Evolutionary conservation across 2,797 vertebrate genomes (phyloP).

Genomic region (Anomalospiza imberbis): DNA sequence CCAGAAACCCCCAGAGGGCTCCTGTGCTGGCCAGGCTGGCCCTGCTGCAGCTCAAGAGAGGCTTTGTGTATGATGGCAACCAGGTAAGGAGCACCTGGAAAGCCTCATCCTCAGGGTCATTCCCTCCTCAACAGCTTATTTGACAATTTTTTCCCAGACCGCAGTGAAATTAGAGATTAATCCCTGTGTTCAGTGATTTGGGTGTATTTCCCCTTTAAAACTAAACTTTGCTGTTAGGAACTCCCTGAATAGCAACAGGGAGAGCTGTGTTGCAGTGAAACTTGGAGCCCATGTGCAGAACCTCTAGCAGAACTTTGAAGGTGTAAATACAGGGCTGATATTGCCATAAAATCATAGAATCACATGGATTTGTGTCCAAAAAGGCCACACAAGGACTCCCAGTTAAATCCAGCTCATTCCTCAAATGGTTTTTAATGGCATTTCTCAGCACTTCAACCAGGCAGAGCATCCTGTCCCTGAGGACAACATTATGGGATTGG

Average conservation of each 20-base stretch:
- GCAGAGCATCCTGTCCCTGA: background rate
- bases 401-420: background rate
- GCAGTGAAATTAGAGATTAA: background rate
- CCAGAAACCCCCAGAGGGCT: slow-evolving; percentile 72
- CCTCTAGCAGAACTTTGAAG: background rate
- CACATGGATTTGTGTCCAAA: background rate
- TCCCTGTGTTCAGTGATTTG: background rate
- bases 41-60: slow-evolving; percentile 87
- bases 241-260: background rate
- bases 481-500: background rate
- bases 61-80: slow-evolving; percentile 86
- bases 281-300: background rate
- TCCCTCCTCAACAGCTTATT: background rate
- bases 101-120: background rate
- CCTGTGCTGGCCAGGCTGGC: slow-evolving; percentile 85
- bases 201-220: background rate
- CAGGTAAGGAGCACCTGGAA: slow-evolving; percentile 77
- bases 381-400: background rate
- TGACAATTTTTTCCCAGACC: background rate
- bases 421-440: background rate
- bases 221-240: background rate
- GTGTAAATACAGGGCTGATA: background rate
- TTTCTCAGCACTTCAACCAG: background rate
- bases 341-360: background rate
- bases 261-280: background rate